These are phyloP conservation scores for Drosophila colorata DNA, from an alignment of 2,888 invertebrate species.

Conservation along the genomic window DNA sequence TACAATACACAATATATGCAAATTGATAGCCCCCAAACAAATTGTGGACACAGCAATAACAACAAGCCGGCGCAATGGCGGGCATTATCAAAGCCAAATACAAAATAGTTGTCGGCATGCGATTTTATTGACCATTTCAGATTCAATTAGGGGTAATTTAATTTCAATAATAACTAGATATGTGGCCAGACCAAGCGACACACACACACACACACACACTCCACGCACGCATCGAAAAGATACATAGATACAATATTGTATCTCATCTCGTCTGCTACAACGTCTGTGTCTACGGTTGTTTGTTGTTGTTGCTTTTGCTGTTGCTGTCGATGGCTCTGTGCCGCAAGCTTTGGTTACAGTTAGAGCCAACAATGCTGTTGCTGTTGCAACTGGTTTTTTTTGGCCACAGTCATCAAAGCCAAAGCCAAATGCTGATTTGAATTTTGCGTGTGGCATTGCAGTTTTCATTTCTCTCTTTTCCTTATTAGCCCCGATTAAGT, in stretches of 20 bases:
- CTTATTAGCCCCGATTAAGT: constrained; percentile 13
- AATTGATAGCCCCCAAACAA: constrained; percentile 48
- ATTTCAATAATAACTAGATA: constrained; percentile 79
- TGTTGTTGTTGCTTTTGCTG: constrained; percentile 11
- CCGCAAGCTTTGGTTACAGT: constrained; percentile 55
- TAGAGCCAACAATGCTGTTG: constrained; percentile 34
- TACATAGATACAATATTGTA: constrained; percentile 39
- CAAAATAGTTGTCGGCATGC: constrained; percentile 77
- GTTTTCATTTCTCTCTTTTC: constrained; percentile 18
- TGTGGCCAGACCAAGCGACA: constrained; percentile 38
- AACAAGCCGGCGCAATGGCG: constrained; percentile 31
- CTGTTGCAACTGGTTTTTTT: constrained; percentile 36
- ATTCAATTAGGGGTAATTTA: constrained; percentile 80
- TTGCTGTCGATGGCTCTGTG: constrained; percentile 43
- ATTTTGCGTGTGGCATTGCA: constrained; percentile 65
- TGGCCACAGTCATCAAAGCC: constrained; percentile 13
- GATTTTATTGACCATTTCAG: constrained; percentile 80
- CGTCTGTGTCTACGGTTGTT: constrained; percentile 12
- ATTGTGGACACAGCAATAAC: constrained; percentile 29
- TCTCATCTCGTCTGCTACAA: constrained; percentile 23
- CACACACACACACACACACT: constrained; percentile 14
- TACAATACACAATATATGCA: constrained; percentile 52
- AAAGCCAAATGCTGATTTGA: constrained; percentile 62
- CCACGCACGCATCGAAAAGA: constrained; percentile 8
- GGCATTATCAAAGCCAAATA: constrained; percentile 60